Evolutionary conservation across 2,888 invertebrate species (phyloP), one percentile per base, ranked within the genome.

Genomic region (Polymixis lichenea): DNA sequence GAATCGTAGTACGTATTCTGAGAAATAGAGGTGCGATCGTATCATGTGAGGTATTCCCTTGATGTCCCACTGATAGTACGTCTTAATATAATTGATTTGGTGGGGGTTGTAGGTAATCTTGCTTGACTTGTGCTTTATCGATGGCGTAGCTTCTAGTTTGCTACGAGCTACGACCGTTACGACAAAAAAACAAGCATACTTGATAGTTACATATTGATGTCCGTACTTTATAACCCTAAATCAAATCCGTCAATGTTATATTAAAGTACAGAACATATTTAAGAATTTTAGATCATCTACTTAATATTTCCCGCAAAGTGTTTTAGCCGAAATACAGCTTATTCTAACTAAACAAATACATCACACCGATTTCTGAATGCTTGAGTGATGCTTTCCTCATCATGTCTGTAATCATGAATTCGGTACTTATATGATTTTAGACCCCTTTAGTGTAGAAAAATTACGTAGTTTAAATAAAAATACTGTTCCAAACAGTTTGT

Each of bases 1-100:
- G 95, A 96, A 96, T 87, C 84, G 79, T 87, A 89, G 86, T 88
- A 88, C 82, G 88, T 84, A 92, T 96, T 96, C 95, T 85, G 46
- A 76, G 95, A 95, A 95, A 65, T 73, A 56, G 82, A 88, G 82
- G 78, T 89, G 85, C 80, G 88, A 91, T 90, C 72, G 71, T 86
- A 90, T 90, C 89, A 80, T 78, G 80, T 75, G 80, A 88, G 90
- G 88, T 78, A 87, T 88, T 81, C 87, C 90, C 89, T 75, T 70
- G 61, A 71, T 82, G 0, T 38, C 38, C 53, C 61, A 65, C 17
- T 81, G 77, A 73, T 77, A 60, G 64, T 71, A 69, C 2, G n/a
- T 15, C 28, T 67, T 38, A 61, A 66, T 67, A 64, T 28, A 3
- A 60, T 60, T 77, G n/a, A 77, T 61, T 74, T 75, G 28, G 38